Base-by-base conservation (phyloP, 2,797 vertebrate genomes). In the Dermochelys coriacea region DNA sequence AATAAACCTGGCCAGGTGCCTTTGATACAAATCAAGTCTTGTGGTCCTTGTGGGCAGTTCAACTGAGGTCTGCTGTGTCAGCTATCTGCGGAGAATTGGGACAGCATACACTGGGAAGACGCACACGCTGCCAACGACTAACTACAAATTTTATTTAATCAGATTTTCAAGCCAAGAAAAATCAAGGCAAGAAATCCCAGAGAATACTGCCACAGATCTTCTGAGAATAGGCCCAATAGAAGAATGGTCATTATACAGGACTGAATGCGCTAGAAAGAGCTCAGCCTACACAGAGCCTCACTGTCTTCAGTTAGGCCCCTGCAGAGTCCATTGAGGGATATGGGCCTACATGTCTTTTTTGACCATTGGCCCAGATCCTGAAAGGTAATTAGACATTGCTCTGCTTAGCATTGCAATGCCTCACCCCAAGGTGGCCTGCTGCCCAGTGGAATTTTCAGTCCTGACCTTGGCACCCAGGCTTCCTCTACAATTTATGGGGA, bases 101-200 rank as follows among this genome's bases (percentile, higher is more conserved):
- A 59, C 29, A 31, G 12, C 12, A 59, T 31, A 29, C 57, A 59
- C 12, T 6, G 12, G 57, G 57, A 59, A 59, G 27, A 59, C 27
- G 29, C 25, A 57, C 57, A 59, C 3, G 3, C 52, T 52, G 57
- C 27, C 57, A 59, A 31, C 25, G 5, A 52, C 19, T 52, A 52
- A 52, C 52, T 52, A 12, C 57, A 31, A 15, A 6, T 31, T 59
- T 31, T 79, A 50, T 19, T 64, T 50, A 80, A 55, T 83, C 21
- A 85, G 64, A 84, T 57, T 52, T 84, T 27, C 10, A n/a, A 2
- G 31, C 12, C 21, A 34, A 52, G 27, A 90, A 31, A 55, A 52
- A 64, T 2, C 54, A 47, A 49, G 2, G 0, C 8, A 77, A 79
- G 74, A 80, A 90, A 31, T 51, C 1, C 11, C 19, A 54, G 23